Conservation (phyloP, 2,113 vertebrate species). For the Boleophthalmus pectinirostris region DNA sequence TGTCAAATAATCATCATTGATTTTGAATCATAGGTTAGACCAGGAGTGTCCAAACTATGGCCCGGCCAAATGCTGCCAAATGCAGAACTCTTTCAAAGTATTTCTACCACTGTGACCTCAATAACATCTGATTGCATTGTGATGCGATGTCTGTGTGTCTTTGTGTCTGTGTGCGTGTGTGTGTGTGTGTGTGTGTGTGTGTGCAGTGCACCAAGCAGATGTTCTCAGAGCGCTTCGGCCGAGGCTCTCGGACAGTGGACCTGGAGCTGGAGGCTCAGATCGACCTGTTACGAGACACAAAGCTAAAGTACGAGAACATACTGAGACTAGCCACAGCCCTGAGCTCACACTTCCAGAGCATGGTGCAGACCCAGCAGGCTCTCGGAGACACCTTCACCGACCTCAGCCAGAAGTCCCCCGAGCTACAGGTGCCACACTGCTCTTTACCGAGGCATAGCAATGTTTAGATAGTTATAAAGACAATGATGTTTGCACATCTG, state of each 20-base stretch:
- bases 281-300: constrained; percentile 92
- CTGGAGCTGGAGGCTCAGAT: constrained; percentile 97
- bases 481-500: no score
- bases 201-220: constrained; percentile 94
- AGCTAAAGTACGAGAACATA: constrained; percentile 92
- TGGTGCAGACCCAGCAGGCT: constrained; percentile 94
- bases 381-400: constrained; percentile 94
- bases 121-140: no score
- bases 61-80: no score
- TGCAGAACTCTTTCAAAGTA: no score
- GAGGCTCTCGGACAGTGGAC: constrained; percentile 93
- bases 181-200: neutral
- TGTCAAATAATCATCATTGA: no score
- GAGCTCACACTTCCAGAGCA: constrained; percentile 91
- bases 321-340: constrained; percentile 87
- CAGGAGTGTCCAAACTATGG: no score
- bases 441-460: no score
- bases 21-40: no score
- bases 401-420: constrained; percentile 98
- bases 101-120: no score
- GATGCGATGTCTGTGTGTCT: no score
- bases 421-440: constrained; percentile 83
- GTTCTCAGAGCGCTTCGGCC: constrained; percentile 91
- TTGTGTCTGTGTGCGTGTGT: neutral
- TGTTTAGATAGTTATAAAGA: no score